Base-by-base conservation (phyloP, 2,888 invertebrate genomes). In the Callyntrura sp. region DNA sequence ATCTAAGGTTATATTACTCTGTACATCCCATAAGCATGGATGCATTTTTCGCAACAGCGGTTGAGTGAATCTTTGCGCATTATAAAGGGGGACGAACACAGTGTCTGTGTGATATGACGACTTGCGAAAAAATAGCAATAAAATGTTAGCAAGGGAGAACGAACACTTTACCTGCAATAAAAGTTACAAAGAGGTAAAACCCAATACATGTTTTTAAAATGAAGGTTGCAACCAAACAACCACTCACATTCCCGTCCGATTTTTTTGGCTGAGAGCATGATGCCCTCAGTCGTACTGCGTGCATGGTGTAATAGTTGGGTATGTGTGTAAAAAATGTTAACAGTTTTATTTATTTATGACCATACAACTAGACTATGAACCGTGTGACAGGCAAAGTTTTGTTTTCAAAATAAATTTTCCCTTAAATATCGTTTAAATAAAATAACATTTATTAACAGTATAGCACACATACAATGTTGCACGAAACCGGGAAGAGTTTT, bases 71-170 rank as follows among this genome's bases (percentile, higher is more conserved):
- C 25, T 25, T 51, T 51, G n/a, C 4, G 62, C 23, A 5, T 62
- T 8, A 62, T 62, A 57, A 2, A 62, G 17, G 17, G 57, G 17
- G 17, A 35, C 6, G 60, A 14, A 70, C 20, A 70, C 45, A 45
- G 0, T 68, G 14, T 35, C 35, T 43, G 82, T 81, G 68, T 65
- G 28, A 51, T 82, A 45, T 60, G 25, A 68, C 9, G 57, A 55
- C 28, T 84, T 84, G 82, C 62, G 35, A 78, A 85, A 78, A 78
- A 85, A 73, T 86, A 51, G 51, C 65, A 78, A 86, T 79, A 86
- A 87, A 87, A 87, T 81, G 86, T 68, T 79, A 68, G 79, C 86
- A 79, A 70, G 79, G 51, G 51, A 79, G 55, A 55, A 65, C 17
- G 43, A 51, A 70, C 81, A 79, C 9, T 85, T 85, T 43, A 25